Conservation (phyloP, 2,888 invertebrate species). For the Drosophila quinaria region DNA sequence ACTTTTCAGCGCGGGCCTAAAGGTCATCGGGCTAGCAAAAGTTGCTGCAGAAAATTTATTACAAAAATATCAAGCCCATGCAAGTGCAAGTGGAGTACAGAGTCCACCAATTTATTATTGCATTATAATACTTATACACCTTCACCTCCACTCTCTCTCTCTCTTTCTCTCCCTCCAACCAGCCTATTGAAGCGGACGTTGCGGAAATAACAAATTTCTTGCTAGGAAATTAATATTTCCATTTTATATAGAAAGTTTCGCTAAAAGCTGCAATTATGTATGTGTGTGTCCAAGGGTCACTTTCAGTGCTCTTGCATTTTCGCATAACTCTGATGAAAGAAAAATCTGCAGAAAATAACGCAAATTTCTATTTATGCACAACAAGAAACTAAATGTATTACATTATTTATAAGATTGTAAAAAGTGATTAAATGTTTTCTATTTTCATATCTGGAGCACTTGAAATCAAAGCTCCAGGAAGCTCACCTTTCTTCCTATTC, state of each 20-base stretch:
- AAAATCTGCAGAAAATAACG: constrained; percentile 1
- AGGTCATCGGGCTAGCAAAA: constrained; percentile 51
- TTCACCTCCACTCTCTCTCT: neutral
- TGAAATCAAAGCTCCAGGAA: constrained; percentile 38
- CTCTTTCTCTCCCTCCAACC: neutral
- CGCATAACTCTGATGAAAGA: neutral
- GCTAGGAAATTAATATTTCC: constrained; percentile 82
- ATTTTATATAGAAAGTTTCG: constrained; percentile 77
- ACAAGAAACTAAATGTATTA: neutral
- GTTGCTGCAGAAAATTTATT: constrained; percentile 55
- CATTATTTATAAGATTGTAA: neutral
- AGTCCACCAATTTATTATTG: constrained; percentile 65
- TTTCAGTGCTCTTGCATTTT: constrained; percentile 4
- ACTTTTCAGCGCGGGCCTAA: constrained; percentile 41
- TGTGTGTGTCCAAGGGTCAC: constrained; percentile 35
- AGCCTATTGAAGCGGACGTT: constrained; percentile 53
- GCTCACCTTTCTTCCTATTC: constrained; percentile 8
- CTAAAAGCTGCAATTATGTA: constrained; percentile 28
- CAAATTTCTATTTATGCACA: constrained; percentile 1
- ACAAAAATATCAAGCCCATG: constrained; percentile 36
- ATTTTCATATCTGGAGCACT: constrained; percentile 30
- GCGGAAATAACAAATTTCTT: constrained; percentile 82
- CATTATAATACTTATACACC: constrained; percentile 65
- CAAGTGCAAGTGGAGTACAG: constrained; percentile 13
- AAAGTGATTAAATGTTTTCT: constrained; percentile 32